phyloP scores from a whole-genome alignment of 2,888 invertebrate genomes.

The Drosophila austrosaltans region DNA sequence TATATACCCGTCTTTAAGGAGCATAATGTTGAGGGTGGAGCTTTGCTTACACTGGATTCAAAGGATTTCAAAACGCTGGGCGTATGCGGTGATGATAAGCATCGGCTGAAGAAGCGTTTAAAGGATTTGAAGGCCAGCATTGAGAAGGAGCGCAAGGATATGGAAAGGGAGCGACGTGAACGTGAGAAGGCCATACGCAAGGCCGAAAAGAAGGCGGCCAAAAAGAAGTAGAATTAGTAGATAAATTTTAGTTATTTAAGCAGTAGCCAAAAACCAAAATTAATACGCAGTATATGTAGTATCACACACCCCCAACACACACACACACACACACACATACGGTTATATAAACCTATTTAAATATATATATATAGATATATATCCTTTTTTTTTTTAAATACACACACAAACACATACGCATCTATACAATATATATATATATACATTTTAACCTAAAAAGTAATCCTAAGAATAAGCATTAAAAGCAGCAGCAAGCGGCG shows the following conservation, averaged over 20 bases:
- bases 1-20: slow-evolving; percentile 94
- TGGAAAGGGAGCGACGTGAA: slow-evolving; percentile 93
- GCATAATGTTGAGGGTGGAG: slow-evolving; percentile 93
- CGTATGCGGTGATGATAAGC: slow-evolving; percentile 91
- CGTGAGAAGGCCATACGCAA: slow-evolving; percentile 93
- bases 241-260: slow-evolving; percentile 58
- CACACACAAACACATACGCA: slow-evolving; percentile 53
- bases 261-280: slow-evolving; percentile 75
- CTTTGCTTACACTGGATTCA: slow-evolving; percentile 93
- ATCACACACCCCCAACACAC: slow-evolving; percentile 31
- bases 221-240: slow-evolving; percentile 86
- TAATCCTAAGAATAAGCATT: slow-evolving; percentile 47
- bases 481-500: slow-evolving; percentile 24
- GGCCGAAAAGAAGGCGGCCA: slow-evolving; percentile 92
- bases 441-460: slow-evolving; percentile 69
- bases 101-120: slow-evolving; percentile 92
- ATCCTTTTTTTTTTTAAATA: slow-evolving; percentile 6
- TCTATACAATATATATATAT: slow-evolving; percentile 50
- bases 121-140: slow-evolving; percentile 92
- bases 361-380: slow-evolving; percentile 12
- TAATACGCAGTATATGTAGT: slow-evolving; percentile 65
- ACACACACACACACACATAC: slow-evolving; percentile 41
- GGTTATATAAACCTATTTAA: slow-evolving; percentile 7
- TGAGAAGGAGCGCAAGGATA: slow-evolving; percentile 88
- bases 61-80: slow-evolving; percentile 95